A percentile compares a stretch with the other conserved stretches of the same genome.
Evolutionary conservation across 2,113 vertebrate genomes (phyloP).

Genomic region (Mus spicilegus): DNA sequence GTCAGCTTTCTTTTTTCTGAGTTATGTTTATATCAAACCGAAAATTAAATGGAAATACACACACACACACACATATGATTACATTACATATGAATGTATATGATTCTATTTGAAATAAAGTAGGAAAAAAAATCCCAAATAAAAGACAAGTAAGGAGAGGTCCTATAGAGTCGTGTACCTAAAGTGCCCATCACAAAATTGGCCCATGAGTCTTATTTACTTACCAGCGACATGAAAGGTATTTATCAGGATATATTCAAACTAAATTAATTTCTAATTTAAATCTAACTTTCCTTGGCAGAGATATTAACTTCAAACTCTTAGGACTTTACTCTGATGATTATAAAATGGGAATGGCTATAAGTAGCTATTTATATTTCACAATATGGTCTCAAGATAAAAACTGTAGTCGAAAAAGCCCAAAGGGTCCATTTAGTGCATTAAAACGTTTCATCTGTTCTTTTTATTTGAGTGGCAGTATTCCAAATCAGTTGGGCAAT

Average conservation of each 20-base stretch:
- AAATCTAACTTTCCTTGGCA: neutral
- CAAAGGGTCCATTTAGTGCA: neutral
- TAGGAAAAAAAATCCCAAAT: neutral
- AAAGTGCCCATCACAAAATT: neutral
- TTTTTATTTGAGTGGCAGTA: neutral
- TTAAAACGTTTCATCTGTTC: neutral
- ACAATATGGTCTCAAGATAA: slow-evolving; percentile 16
- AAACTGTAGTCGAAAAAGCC: neutral
- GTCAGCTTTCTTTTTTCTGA: neutral
- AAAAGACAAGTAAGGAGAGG: neutral
- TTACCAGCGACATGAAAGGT: neutral
- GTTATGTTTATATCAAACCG: neutral
- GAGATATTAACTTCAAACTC: neutral
- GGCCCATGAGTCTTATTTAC: neutral
- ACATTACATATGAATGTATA: too few relatives aligned
- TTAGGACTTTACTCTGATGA: slow-evolving; percentile 33
- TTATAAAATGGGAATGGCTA: neutral
- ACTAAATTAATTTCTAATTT: neutral
- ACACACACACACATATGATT: neutral
- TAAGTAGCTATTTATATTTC: neutral
- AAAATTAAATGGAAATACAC: neutral
- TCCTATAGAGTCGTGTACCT: neutral
- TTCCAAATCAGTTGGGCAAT: neutral
- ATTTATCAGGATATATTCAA: neutral
- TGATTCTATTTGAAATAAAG: neutral